Evolutionary conservation across 2,888 invertebrate species (phyloP).

Genomic region (Drosophila falleni): DNA sequence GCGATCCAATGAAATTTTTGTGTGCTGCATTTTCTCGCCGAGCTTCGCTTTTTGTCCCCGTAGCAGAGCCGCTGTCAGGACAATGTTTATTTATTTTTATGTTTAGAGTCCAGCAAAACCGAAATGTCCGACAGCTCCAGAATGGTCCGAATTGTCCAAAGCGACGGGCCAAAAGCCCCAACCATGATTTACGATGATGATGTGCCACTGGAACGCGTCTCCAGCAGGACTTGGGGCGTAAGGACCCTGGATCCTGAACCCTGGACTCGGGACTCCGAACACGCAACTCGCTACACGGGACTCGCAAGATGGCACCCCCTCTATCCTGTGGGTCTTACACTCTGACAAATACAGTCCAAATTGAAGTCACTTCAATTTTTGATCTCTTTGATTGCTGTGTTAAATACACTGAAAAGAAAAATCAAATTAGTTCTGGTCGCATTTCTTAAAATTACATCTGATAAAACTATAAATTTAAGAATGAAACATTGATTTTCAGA

Average conservation of each 20-base stretch:
- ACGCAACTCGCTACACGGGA: neutral
- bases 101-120: conserved; percentile 69
- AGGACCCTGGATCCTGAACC: neutral
- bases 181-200: conserved; percentile 82
- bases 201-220: conserved; percentile 69
- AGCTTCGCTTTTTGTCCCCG: conserved; percentile 29
- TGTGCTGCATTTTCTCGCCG: conserved; percentile 58
- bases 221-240: conserved; percentile 32
- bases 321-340: neutral
- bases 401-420: neutral
- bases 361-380: neutral
- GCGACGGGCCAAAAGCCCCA: conserved; percentile 66
- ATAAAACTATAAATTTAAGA: too few species aligned
- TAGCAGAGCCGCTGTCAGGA: conserved; percentile 73
- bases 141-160: conserved; percentile 9
- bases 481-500: too few species aligned
- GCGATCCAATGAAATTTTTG: conserved; percentile 71
- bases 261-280: conserved; percentile 4
- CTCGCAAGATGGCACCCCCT: neutral
- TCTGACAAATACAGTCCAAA: neutral
- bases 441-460: too few species aligned
- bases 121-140: conserved; percentile 45
- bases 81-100: conserved; percentile 83
- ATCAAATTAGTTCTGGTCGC: too few species aligned
- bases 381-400: neutral